Conservation (phyloP, 2,113 vertebrate species). For the Lepidothrix coronata region DNA sequence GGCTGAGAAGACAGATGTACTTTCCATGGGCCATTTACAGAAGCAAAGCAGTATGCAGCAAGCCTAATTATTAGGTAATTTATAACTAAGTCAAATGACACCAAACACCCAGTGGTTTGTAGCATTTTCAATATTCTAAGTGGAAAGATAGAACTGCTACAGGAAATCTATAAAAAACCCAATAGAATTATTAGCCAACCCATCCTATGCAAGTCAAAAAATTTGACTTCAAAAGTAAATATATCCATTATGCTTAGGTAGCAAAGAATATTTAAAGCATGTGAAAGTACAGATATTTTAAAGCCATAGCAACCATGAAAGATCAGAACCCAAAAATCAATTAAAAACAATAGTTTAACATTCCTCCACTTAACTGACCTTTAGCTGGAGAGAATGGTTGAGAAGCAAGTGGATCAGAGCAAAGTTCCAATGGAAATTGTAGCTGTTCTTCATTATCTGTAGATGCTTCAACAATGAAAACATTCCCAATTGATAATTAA, state of each 20-base stretch:
- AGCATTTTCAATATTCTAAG: neutral
- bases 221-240: neutral
- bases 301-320: neutral
- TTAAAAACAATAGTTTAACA: neutral
- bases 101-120: neutral
- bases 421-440: conserved; percentile 93
- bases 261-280: neutral
- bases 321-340: neutral
- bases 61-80: neutral
- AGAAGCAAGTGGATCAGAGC: conserved; percentile 79
- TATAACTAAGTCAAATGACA: neutral
- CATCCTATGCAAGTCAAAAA: neutral
- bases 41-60: neutral
- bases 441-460: conserved; percentile 92
- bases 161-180: neutral
- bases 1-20: neutral
- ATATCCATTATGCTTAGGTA: neutral
- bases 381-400: conserved; percentile 82
- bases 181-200: neutral
- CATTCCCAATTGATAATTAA: neutral
- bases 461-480: conserved; percentile 71
- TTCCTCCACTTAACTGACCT: conserved; percentile 77
- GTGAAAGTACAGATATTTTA: neutral
- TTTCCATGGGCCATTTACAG: neutral
- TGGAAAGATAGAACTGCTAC: neutral